Base-by-base conservation (phyloP, 2,797 vertebrate species). In the Falco berigora region DNA sequence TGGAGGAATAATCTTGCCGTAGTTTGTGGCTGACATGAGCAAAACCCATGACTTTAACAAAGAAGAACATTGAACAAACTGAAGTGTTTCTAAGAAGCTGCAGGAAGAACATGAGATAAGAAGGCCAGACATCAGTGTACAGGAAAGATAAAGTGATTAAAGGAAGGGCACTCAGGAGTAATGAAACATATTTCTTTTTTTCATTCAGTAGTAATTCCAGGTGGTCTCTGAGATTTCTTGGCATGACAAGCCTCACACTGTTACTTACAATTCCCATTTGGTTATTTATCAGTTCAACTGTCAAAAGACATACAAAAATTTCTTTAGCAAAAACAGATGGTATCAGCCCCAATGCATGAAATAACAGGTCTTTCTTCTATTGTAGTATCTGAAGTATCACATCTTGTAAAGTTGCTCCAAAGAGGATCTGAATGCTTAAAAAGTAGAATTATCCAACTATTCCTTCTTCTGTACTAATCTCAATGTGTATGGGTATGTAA, bases 141-240 rank as follows among this genome's bases (percentile, higher is more conserved):
- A 73, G 67, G 74, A 88, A 80, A 96, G 93, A 96, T 94, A 95
- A 95, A 93, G 86, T 49, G 95, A 95, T 96, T 96, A 96, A 90
- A 73, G n/a, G 36, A 76, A 90, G 52, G 56, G 63, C 87, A 79
- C 90, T 93, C 83, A 63, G 83, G 71, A 88, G 71, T 62, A 96
- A 85, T 92, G 82, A 88, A 91, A 81, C 28, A 13, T 11, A 30
- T 32, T 88, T 75, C 15, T 79, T 44, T 66, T 81, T 86, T 49
- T 55, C 16, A 28, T 78, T 82, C 90, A 50, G 66, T 32, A 53
- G 28, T 49, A 82, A 79, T 94, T 93, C 90, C 94, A 94, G 94
- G 74, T 79, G 88, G 62, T 87, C 69, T 62, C 63, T 4, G 36
- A 93, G 86, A 96, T 96, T 90, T 90, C 67, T 79, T 87, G 79